Evolutionary conservation across 2,888 invertebrate genomes (phyloP), one percentile per base, ranked within the genome.

Genomic region (Bimastos eiseni): DNA sequence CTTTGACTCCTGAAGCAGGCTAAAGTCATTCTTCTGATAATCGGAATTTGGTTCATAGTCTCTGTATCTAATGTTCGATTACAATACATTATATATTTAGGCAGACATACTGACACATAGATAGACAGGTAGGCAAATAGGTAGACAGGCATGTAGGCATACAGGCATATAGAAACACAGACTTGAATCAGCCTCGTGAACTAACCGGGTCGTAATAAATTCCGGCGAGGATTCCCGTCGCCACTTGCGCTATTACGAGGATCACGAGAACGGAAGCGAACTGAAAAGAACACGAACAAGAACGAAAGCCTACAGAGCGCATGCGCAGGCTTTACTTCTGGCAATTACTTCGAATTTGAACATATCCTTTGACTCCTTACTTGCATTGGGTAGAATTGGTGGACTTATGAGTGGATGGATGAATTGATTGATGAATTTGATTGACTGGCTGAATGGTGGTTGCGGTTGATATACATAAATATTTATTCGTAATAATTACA

Each of bases 211-310:
- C 49, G 19, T 55, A 55, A 36, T 89, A 89, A 55, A 89, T 70
- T 33, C 90, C 90, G 19, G 70, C 90, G n/a, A 89, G 90, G 15
- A 89, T 89, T 44, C 90, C 90, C 30, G 90, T 49, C 49, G 90
- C 19, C 33, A 89, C n/a, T 33, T 89, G 90, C 8, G 34, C 90
- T 36, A 55, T 36, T 24, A 89, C 49, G 30, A 89, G 90, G 21
- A 89, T 19, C 17, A 55, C n/a, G 34, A 89, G 70, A 49, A 89
- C 44, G n/a, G 90, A 37, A 70, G 55, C 90, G 55, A 89, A 89
- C 90, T 89, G 34, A 38, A 38, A 36, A 89, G 49, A 89, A 89
- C 37, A 36, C 33, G 33, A 36, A 89, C 41, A 33, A 34, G 30
- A n/a, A n/a, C 70, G 70, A n/a, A 70, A n/a, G n/a, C n/a, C n/a